Conservation (phyloP, 2,113 vertebrate species). For the Microtus montanus region DNA sequence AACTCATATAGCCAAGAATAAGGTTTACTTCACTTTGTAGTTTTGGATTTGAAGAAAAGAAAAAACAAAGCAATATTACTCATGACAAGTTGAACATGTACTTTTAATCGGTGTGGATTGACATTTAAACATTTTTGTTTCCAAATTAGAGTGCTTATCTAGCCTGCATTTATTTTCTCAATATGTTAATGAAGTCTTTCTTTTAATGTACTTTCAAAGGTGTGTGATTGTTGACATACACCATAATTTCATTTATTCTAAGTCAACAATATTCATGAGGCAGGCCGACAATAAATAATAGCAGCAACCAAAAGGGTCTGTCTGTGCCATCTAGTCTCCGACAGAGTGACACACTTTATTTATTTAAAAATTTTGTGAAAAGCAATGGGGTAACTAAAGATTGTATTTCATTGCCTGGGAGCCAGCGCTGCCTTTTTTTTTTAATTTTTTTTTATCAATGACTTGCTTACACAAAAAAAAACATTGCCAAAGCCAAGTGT, state of each 20-base stretch:
- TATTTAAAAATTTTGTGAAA: background rate
- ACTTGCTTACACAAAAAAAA: background rate
- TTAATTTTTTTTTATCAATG: background rate
- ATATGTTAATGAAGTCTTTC: background rate
- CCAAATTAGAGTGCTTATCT: background rate
- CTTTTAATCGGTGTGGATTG: background rate
- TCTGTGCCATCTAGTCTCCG: background rate
- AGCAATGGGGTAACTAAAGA: background rate
- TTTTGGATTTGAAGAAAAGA: background rate
- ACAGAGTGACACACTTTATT: background rate
- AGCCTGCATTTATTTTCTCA: background rate
- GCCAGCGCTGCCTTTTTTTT: too few relatives aligned
- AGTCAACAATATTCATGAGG: background rate
- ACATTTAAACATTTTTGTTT: background rate
- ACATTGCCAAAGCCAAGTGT: background rate
- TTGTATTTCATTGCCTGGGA: background rate
- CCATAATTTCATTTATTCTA: background rate
- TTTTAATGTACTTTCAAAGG: background rate
- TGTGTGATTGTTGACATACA: background rate
- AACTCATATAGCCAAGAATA: background rate
- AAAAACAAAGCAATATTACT: background rate
- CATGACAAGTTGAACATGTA: background rate
- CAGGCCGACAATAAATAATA: background rate
- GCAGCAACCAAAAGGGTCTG: background rate
- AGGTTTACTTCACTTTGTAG: background rate